Percentiles rank a stretch among this genome's conserved stretches.
phyloP scores from a whole-genome alignment of 1,140 invertebrate genomes.

The Chrysomallon squamiferum region DNA sequence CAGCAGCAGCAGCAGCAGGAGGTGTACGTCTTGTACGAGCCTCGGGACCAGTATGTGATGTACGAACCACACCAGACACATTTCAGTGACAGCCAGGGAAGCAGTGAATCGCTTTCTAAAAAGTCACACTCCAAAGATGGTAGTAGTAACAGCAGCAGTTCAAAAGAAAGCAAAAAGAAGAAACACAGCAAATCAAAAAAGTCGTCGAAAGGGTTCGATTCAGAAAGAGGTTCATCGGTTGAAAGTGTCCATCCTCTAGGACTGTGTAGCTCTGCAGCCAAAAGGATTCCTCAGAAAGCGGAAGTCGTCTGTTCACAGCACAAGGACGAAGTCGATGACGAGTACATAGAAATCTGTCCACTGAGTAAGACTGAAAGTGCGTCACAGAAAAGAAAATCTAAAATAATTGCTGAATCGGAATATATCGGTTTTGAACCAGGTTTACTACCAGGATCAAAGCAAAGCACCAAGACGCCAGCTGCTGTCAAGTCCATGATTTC shows the following conservation, averaged over 20 bases:
- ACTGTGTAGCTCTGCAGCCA: background rate
- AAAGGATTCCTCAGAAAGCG: background rate
- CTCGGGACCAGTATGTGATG: constrained; percentile 16
- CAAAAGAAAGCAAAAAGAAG: background rate
- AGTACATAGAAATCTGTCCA: constrained; percentile 28
- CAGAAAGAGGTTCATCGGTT: background rate
- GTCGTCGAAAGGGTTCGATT: background rate
- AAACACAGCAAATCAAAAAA: background rate
- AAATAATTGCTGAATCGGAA: background rate
- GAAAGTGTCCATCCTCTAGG: background rate
- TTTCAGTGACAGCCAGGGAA: too few species aligned
- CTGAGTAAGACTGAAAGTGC: background rate
- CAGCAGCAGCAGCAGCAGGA: background rate
- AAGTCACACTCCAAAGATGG: too few species aligned
- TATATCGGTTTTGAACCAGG: constrained; percentile 22
- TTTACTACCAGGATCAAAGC: background rate
- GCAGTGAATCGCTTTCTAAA: too few species aligned
- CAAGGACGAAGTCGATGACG: constrained; percentile 8
- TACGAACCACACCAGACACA: constrained; percentile 13
- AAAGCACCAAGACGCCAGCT: too few species aligned
- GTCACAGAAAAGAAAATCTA: background rate
- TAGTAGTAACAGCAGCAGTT: background rate
- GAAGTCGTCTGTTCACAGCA: constrained; percentile 4
- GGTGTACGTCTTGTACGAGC: background rate
- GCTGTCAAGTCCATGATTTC: too few species aligned